Base-by-base conservation (phyloP, 1,140 invertebrate species). In the Drosophila grimshawi region DNA sequence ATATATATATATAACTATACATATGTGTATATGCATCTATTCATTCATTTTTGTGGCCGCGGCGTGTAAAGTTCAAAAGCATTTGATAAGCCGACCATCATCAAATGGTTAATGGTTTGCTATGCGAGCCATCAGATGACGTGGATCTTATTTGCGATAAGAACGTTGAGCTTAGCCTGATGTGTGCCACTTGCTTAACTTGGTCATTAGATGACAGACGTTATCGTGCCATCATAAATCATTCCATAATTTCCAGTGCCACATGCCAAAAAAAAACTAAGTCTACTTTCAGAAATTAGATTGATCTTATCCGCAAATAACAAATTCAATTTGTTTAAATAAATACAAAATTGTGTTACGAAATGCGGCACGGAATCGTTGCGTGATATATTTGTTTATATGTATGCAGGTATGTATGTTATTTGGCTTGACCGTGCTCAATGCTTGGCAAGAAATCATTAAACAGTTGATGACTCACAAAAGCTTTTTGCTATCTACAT, bases 151-250 rank as follows among this genome's bases (percentile, higher is more conserved):
- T 57, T 53, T 43, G 35, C 37, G 29, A 64, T 62, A 56, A 27
- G 19, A 51, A 19, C 45, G 5, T 55, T 43, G 30, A 7, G 56
- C 11, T 57, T 33, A 57, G 33, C 27, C 41, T 48, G 3, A 19
- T 19, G 41, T 37, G 51, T 57, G 35, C 10, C 45, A 55, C 48
- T 48, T 43, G 33, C 35, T 45, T 85, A 80, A 85, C 72, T 83
- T 67, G 74, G 81, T 78, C 63, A 78, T 33, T 43, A 46, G 63
- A 73, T 59, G 41, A 65, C 11, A 57, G 49, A 57, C 11, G 45
- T 76, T 86, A 86, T 86, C 75, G 37, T 10, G 30, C 53, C n/a
- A 43, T 51, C 63, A 78, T 86, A 78, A 81, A 86, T 86, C 82
- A 86, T 72, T 32, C 30, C 27, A 7, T 27, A 48, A 60, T 66